These are phyloP conservation scores for Tridacna gigas DNA, from an alignment of 2,888 invertebrate genomes.

Conservation along the genomic window DNA sequence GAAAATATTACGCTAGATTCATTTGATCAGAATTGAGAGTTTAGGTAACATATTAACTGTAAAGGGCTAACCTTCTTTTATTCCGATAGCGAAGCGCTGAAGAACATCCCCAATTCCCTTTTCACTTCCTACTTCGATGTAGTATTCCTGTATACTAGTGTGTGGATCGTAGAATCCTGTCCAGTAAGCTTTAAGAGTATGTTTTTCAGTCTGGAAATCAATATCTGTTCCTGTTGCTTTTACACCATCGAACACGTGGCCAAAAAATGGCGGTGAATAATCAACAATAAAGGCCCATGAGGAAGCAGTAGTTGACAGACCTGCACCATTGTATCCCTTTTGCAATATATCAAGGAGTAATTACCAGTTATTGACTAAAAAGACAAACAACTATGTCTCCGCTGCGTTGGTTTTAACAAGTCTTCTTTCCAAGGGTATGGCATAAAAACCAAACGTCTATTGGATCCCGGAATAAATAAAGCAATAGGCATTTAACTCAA, in stretches of 20 bases:
- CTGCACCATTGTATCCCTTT: constrained; percentile 63
- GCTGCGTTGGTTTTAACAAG: too few relatives aligned
- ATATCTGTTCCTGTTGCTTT: constrained; percentile 36
- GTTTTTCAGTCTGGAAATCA: constrained; percentile 55
- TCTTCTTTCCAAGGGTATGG: too few relatives aligned
- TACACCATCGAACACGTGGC: constrained; percentile 49
- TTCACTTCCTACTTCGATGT: constrained; percentile 64
- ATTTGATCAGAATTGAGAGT: too few relatives aligned
- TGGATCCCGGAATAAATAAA: too few relatives aligned
- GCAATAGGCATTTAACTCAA: too few relatives aligned
- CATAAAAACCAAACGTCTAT: too few relatives aligned
- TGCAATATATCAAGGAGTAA: too few relatives aligned
- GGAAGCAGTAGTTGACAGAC: constrained; percentile 55
- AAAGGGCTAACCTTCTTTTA: constrained; percentile 42
- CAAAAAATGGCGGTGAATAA: constrained; percentile 46
- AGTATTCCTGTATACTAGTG: constrained; percentile 59
- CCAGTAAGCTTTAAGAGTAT: constrained; percentile 56
- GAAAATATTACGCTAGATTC: too few relatives aligned
- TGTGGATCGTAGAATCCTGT: constrained; percentile 63
- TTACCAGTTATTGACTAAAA: too few relatives aligned
- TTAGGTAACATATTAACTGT: too few relatives aligned
- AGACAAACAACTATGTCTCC: too few relatives aligned
- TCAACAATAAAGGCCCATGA: constrained; percentile 57
- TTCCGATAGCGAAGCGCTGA: constrained; percentile 26
- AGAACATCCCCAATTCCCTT: constrained; percentile 53